phyloP scores from a whole-genome alignment of 2,888 invertebrate species.

The Lydus trimaculatus region DNA sequence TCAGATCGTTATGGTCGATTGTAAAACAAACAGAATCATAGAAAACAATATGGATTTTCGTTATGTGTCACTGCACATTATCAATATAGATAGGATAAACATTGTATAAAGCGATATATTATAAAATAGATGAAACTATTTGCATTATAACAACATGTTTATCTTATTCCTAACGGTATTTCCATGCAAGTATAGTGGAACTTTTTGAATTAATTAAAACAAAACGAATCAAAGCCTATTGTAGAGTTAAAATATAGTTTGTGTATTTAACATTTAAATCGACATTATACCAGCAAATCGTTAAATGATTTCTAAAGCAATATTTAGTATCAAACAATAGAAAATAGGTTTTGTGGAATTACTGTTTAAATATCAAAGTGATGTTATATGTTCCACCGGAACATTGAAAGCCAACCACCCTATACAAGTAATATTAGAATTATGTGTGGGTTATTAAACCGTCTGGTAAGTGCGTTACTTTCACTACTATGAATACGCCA shows the following conservation, averaged over 20 bases:
- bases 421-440: conserved; percentile 26
- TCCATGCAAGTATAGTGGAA: conserved; percentile 20
- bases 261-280: background rate
- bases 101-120: conserved; percentile 10
- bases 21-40: background rate
- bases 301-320: conserved; percentile 13
- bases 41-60: background rate
- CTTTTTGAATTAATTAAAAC: conserved; percentile 15
- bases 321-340: background rate
- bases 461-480: conserved; percentile 25
- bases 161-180: background rate
- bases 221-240: background rate
- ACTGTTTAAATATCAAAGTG: background rate
- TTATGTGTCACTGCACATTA: background rate
- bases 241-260: background rate
- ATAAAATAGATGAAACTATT: conserved; percentile 32
- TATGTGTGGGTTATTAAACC: conserved; percentile 34
- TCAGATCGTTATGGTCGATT: too few relatives aligned
- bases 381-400: background rate
- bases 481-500: conserved; percentile 16
- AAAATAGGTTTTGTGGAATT: background rate
- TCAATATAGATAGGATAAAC: background rate
- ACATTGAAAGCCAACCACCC: conserved; percentile 18
- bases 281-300: background rate
- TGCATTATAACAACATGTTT: conserved; percentile 24